Evolutionary conservation across 1,140 invertebrate species (phyloP).

Genomic region (Pectinophora gossypiella): DNA sequence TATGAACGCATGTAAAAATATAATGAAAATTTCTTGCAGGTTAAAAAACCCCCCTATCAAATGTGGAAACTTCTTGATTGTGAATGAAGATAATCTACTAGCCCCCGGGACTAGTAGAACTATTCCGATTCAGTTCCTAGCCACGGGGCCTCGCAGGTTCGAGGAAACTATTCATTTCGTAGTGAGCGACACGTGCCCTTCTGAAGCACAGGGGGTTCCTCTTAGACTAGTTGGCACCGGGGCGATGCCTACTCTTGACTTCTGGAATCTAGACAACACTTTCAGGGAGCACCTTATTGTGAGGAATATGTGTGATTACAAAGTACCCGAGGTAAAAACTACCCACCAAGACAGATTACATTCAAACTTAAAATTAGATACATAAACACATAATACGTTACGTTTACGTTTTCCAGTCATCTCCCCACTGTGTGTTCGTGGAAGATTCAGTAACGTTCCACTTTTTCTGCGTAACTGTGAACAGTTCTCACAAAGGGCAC

Average conservation of each 20-base stretch:
- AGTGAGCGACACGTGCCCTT: slow-evolving; percentile 62
- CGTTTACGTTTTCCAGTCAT: slow-evolving; percentile 49
- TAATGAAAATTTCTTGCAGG: slow-evolving; percentile 18
- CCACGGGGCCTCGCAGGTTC: slow-evolving; percentile 45
- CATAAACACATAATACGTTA: too few relatives aligned
- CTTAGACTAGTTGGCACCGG: slow-evolving; percentile 59
- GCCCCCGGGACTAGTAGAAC: slow-evolving; percentile 53
- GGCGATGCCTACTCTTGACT: slow-evolving; percentile 59
- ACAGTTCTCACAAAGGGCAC: slow-evolving; percentile 38
- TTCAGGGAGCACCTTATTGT: slow-evolving; percentile 66
- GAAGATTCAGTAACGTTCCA: slow-evolving; percentile 62
- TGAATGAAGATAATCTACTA: slow-evolving; percentile 60
- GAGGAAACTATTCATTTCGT: slow-evolving; percentile 64
- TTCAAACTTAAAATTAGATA: too few relatives aligned
- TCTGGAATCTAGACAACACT: slow-evolving; percentile 65
- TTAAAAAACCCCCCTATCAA: slow-evolving; percentile 55
- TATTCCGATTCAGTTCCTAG: slow-evolving; percentile 58
- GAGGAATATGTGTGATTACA: slow-evolving; percentile 53
- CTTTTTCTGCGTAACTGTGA: slow-evolving; percentile 56
- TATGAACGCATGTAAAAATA: not conserved
- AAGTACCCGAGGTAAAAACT: slow-evolving; percentile 46
- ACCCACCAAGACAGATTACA: not conserved
- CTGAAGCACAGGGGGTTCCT: slow-evolving; percentile 62
- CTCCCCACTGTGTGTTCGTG: slow-evolving; percentile 57
- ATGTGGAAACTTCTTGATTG: slow-evolving; percentile 62